Evolutionary conservation across 2,888 invertebrate genomes (phyloP).

Genomic region (Troglohyphantes excavatus): DNA sequence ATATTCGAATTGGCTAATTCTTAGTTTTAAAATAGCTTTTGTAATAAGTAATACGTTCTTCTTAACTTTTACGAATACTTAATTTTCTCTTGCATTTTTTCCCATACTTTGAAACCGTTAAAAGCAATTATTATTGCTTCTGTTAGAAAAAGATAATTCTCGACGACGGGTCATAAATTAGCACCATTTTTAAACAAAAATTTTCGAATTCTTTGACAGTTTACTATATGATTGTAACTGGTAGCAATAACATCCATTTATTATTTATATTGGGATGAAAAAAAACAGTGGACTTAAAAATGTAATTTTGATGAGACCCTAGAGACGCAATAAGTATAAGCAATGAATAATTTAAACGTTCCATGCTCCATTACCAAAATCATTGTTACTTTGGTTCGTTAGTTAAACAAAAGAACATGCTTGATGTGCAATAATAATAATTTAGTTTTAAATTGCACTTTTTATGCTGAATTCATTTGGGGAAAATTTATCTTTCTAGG

Average conservation of each 20-base stretch:
- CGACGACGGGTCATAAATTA: background rate
- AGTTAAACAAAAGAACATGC: background rate
- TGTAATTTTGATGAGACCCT: background rate
- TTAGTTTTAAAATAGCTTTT: too few relatives aligned
- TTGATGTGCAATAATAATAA: slow-evolving; percentile 41
- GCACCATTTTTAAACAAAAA: background rate
- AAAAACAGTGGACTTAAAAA: background rate
- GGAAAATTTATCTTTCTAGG: slow-evolving; percentile 46
- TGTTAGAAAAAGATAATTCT: background rate
- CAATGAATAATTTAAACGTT: slow-evolving; percentile 25
- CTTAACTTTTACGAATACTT: background rate
- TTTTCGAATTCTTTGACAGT: background rate
- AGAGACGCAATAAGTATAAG: slow-evolving; percentile 11
- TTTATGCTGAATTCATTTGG: slow-evolving; percentile 43
- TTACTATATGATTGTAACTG: background rate
- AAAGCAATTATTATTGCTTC: background rate
- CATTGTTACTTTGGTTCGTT: background rate
- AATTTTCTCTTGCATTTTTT: background rate
- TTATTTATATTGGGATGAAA: background rate
- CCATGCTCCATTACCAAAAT: slow-evolving; percentile 18
- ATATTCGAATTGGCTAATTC: too few relatives aligned
- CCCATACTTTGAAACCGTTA: background rate
- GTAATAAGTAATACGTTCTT: background rate
- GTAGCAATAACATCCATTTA: background rate
- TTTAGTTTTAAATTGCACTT: slow-evolving; percentile 49